Base-by-base conservation (phyloP, 1,140 invertebrate genomes). In the Nephila pilipes region DNA sequence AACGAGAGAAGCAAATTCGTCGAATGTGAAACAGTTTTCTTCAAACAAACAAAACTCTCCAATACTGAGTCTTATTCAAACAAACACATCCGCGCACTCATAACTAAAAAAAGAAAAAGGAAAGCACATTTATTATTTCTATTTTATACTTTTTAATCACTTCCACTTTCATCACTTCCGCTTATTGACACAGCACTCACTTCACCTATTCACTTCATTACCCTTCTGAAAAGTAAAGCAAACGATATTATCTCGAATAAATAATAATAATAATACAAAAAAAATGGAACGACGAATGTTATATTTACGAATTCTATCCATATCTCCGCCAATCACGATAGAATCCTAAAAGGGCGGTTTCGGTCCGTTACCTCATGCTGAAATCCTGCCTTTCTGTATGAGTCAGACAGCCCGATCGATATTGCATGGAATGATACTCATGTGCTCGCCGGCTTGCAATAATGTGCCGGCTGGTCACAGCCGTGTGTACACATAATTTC, bases 371-470 rank as follows among this genome's bases (percentile, higher is more conserved):
- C 60, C 60, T 65, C 60, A 65, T 65, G 60, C 60, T 22, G 60
- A 65, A 65, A 65, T 65, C 60, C 60, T 65, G 60, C 60, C 60
- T 65, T 65, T 65, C n/a, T n/a, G 60, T 20, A 65, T 65, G 60
- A 65, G 22, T 65, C 60, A 65, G 10, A 5, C 6, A 20, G 16
- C 16, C 60, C 60, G 10, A 65, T 65, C 60, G 25, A 65, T 65
- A 65, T n/a, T 65, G 60, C 60, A 65, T 65, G 60, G 60, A n/a
- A n/a, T n/a, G n/a, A 25, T 25, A 65, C 60, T 65, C 60, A 25
- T 65, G n/a, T 65, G 60, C 22, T 25, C 60, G 60, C 60, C 60
- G 25, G 60, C 22, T 12, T 65, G 20, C 8, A 65, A 65, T 25
- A 65, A 65, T 65, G 22, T 65, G 22, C 60, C 25, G 2, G 22